Percentiles rank a stretch among this genome's conserved stretches.
These are phyloP conservation scores for Calephelis nemesis DNA, from an alignment of 1,140 invertebrate species.

Conservation along the genomic window DNA sequence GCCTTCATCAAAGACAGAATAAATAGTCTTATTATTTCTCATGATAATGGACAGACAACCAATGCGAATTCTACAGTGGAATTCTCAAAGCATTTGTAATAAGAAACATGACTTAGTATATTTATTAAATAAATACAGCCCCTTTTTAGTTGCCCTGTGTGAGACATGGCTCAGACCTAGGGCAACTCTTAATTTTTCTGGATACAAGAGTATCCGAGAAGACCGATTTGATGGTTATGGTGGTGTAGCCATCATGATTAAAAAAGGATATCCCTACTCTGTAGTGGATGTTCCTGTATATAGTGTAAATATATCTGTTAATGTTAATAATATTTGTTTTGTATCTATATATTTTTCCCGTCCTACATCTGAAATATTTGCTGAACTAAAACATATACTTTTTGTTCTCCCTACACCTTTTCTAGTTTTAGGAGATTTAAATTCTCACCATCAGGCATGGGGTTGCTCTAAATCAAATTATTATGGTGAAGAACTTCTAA, in stretches of 20 bases:
- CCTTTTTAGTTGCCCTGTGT: slow-evolving; percentile 24
- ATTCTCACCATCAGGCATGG: too few relatives aligned
- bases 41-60: slow-evolving; percentile 12
- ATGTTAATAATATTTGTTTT: background rate
- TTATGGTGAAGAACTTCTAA: too few relatives aligned
- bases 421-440: too few relatives aligned
- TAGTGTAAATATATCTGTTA: slow-evolving; percentile 15
- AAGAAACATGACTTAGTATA: slow-evolving; percentile 30
- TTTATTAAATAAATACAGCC: slow-evolving; percentile 29
- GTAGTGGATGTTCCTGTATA: slow-evolving; percentile 3
- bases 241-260: slow-evolving; percentile 10
- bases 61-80: slow-evolving; percentile 33
- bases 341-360: too few relatives aligned
- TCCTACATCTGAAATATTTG: too few relatives aligned
- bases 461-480: too few relatives aligned
- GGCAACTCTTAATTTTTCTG: slow-evolving; percentile 24
- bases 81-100: slow-evolving; percentile 24
- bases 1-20: slow-evolving; percentile 17
- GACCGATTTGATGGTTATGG: slow-evolving; percentile 28
- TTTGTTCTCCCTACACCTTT: too few relatives aligned
- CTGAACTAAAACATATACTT: too few relatives aligned
- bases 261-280: slow-evolving; percentile 9
- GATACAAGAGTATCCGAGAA: slow-evolving; percentile 28
- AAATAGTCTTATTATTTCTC: background rate
- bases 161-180: slow-evolving; percentile 32